Base-by-base conservation (phyloP, 2,888 invertebrate species). In the Punctoribates punctum region DNA sequence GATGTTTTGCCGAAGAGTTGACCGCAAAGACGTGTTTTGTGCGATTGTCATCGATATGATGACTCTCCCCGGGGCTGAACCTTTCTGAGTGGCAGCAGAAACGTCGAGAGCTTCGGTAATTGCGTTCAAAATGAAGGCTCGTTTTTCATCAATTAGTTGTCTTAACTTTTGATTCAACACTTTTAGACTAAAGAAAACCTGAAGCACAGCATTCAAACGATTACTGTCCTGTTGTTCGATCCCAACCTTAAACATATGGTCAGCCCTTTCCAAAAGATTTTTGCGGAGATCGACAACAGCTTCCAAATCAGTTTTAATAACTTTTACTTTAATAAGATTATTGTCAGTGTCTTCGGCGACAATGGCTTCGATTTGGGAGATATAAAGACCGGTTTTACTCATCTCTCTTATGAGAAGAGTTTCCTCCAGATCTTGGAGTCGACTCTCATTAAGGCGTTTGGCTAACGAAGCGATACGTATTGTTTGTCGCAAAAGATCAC, bases 1-100 rank as follows among this genome's bases (percentile, higher is more conserved):
- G 81, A 96, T 88, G 81, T 93, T 93, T 78, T 90, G 89, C 95
- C 96, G 96, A 6, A 96, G 87, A 82, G 91, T 87, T 57, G 86
- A 87, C 78, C 90, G 84, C 81, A 90, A 87, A 73, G 88, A 85
- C 34, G 87, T 86, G 11, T 87, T 86, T 79, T 87, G 87, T 11
- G 87, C 87, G 57, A 86, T 85, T 0, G 87, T 84, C 20, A 76
- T 76, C 9, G 88, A 88, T 81, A 88, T 85, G 48, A 87, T 85
- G 0, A 88, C 87, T 81, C 88, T 84, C 5, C 90, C 89, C 1
- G 88, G 88, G 11, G 42, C 74, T 67, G 70, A 72, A 20, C 42
- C 25, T 51, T 60, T n/a, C n/a, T 15, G 48, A 3, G 42, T 77
- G 72, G n/a, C 15, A 13, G 15, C 74, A 25, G 67, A 48, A 17